Conservation (phyloP, 1,140 invertebrate genomes). For the Nymphalis io region DNA sequence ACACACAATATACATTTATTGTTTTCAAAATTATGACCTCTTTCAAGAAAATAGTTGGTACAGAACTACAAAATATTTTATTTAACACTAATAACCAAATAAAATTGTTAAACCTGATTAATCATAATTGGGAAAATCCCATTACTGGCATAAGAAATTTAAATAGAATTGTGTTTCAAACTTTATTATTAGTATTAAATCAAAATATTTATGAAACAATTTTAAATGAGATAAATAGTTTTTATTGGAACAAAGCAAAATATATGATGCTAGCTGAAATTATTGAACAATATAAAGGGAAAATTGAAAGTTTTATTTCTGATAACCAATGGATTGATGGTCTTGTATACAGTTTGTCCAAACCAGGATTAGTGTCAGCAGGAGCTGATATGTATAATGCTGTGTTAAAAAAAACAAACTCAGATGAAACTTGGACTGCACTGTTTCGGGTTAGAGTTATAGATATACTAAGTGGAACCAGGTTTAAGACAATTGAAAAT, state of each 20-base stretch:
- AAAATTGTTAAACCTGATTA: slow-evolving; percentile 65
- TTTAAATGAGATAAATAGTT: slow-evolving; percentile 60
- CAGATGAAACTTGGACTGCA: slow-evolving; percentile 57
- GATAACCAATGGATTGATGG: slow-evolving; percentile 60
- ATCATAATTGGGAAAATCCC: slow-evolving; percentile 78
- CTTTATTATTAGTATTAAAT: slow-evolving; percentile 51
- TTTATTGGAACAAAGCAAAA: slow-evolving; percentile 79
- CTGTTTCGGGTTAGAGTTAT: slow-evolving; percentile 56
- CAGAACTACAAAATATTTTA: slow-evolving; percentile 51
- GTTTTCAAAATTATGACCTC: slow-evolving; percentile 70
- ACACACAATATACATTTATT: slow-evolving; percentile 69
- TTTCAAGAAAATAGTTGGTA: slow-evolving; percentile 62
- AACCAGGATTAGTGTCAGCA: slow-evolving; percentile 71
- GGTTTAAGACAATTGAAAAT: slow-evolving; percentile 62
- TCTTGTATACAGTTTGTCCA: slow-evolving; percentile 66
- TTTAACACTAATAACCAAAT: slow-evolving; percentile 52
- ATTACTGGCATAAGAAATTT: slow-evolving; percentile 72
- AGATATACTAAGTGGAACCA: slow-evolving; percentile 46
- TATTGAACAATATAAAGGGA: slow-evolving; percentile 50
- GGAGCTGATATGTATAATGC: slow-evolving; percentile 75
- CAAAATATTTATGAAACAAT: slow-evolving; percentile 46
- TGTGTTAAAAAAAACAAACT: slow-evolving; percentile 61
- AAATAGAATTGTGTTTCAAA: slow-evolving; percentile 65
- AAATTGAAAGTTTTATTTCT: slow-evolving; percentile 39
- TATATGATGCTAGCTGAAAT: slow-evolving; percentile 74